These are phyloP conservation scores for Holocentrus rufus DNA, from an alignment of 2,797 vertebrate species.

Conservation along the genomic window DNA sequence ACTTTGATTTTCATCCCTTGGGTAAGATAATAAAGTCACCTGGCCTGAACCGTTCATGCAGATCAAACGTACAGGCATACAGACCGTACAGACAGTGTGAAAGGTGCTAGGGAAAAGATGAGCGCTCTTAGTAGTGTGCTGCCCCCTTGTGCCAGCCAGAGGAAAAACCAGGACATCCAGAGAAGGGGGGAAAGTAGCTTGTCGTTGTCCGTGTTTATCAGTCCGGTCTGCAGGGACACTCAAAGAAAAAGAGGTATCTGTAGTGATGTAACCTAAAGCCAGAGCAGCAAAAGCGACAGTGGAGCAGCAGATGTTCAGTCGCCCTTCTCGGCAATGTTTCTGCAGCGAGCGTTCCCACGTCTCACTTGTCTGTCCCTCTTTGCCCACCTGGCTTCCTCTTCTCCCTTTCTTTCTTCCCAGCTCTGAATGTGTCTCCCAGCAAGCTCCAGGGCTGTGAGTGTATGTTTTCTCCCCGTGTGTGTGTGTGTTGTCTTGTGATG, in stretches of 20 bases:
- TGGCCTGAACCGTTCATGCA: conserved; percentile 9
- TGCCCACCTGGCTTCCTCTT: conserved; percentile 7
- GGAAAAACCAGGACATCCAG: conserved; percentile 6
- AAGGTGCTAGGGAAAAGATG: conserved; percentile 1
- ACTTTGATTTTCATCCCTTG: not conserved
- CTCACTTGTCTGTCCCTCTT: conserved; percentile 18
- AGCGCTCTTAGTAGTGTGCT: conserved; percentile 47
- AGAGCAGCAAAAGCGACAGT: conserved; percentile 7
- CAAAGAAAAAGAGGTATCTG: not conserved
- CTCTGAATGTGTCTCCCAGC: not conserved
- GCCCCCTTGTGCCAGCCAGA: conserved; percentile 68
- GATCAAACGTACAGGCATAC: not conserved
- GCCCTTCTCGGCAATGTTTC: conserved; percentile 12
- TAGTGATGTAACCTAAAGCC: conserved; percentile 20
- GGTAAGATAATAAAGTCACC: not conserved
- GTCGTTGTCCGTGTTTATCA: too few relatives aligned
- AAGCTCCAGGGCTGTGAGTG: conserved; percentile 17
- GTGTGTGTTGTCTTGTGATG: conserved; percentile 5
- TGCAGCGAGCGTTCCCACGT: conserved; percentile 13
- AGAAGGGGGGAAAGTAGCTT: too few relatives aligned
- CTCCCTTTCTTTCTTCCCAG: not conserved
- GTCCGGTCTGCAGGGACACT: too few relatives aligned
- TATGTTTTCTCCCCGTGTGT: conserved; percentile 32
- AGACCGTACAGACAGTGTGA: not conserved
- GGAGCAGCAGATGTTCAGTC: conserved; percentile 32